Conservation (phyloP, 2,888 invertebrate genomes). For the Carabus problematicus region DNA sequence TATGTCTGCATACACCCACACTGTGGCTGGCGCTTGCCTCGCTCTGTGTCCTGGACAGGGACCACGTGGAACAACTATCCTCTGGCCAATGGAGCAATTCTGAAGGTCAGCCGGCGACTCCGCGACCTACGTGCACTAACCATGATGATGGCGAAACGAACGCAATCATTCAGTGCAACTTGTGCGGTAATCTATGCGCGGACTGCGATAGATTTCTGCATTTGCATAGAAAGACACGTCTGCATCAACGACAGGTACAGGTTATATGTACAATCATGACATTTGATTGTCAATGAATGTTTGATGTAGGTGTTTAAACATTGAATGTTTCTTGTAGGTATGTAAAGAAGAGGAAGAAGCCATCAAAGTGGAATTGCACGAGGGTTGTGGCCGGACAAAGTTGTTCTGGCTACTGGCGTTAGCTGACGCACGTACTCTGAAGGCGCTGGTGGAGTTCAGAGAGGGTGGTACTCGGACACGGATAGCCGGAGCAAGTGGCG, state of each 20-base stretch:
- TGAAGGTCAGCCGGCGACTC: constrained; percentile 64
- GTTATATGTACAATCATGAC: too few species aligned
- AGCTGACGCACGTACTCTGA: constrained; percentile 91
- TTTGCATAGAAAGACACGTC: constrained; percentile 84
- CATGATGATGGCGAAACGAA: constrained; percentile 95
- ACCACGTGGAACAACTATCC: constrained; percentile 84
- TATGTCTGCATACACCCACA: constrained; percentile 83
- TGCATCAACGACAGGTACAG: constrained; percentile 85
- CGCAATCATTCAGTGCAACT: constrained; percentile 90
- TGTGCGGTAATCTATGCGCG: constrained; percentile 91
- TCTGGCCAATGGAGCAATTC: constrained; percentile 80
- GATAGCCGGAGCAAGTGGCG: constrained; percentile 64
- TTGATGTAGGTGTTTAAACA: too few species aligned
- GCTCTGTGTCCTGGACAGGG: constrained; percentile 89
- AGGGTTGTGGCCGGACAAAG: constrained; percentile 94
- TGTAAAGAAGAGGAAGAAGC: constrained; percentile 97
- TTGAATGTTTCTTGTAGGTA: too few species aligned
- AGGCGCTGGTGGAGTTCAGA: constrained; percentile 89
- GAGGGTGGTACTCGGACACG: constrained; percentile 69
- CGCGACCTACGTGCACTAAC: constrained; percentile 88
- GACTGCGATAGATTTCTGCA: constrained; percentile 97
- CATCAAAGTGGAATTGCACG: constrained; percentile 93
- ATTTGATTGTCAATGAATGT: too few species aligned
- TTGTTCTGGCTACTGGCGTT: constrained; percentile 93
- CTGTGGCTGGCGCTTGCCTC: constrained; percentile 94